Base-by-base conservation (phyloP, 2,888 invertebrate genomes). In the Latrodectus elegans region DNA sequence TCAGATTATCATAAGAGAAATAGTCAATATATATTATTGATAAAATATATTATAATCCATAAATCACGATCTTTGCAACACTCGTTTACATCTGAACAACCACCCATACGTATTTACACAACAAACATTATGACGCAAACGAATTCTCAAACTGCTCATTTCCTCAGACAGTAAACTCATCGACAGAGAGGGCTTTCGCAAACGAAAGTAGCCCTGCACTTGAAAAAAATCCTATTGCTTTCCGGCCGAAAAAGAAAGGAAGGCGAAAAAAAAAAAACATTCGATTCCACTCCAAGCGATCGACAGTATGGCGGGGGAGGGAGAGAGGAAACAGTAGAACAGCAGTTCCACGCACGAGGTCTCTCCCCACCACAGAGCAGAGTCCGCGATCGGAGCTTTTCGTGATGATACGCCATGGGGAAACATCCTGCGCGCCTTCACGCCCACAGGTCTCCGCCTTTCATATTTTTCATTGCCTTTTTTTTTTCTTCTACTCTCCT, bases 321-420 rank as follows among this genome's bases (percentile, higher is more conserved):
- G 14, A 71, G 49, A 49, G 10, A 15, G 12, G n/a, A 60, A 71
- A 71, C 15, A 12, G 15, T 38, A 14, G 9, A 15, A 15, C 67
- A 17, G 38, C 73, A 53, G 77, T 65, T 71, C 53, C 78, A 51
- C 15, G 3, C 14, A 38, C 71, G 70, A 78, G n/a, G 22, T 17
- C 70, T 67, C 38, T 22, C 12, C 65, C 71, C 17, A 22, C 64
- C 64, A 22, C 77, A 55, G 73, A 52, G 38, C n/a, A 14, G 22
- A 74, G 55, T 51, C 73, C 70, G 71, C 85, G 68, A 79, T 79
- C 79, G 79, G 79, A 70, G 70, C 68, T 75, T 70, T 79, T 75
- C 77, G 81, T 87, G 86, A 86, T 87, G 86, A 86, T 81, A 79
- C 80, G 64, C 76, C 80, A 80, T 74, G 79, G 75, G 81, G 77